Evolutionary conservation across 2,113 vertebrate species (phyloP).

Genomic region (Lepus americanus): DNA sequence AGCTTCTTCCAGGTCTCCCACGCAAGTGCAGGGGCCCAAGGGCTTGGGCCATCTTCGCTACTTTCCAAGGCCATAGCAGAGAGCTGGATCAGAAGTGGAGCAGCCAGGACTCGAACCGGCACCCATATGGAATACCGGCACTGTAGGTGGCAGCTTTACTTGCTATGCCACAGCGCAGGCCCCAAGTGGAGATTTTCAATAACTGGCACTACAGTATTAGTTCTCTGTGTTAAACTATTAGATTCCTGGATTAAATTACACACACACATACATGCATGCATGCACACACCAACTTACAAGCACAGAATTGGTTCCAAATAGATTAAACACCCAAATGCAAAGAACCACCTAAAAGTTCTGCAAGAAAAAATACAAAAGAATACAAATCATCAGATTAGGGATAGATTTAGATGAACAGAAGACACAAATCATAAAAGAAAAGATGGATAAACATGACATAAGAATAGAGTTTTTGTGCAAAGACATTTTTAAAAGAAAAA

Average conservation of each 20-base stretch:
- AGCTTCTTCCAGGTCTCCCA: too few species aligned
- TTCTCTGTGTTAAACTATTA: slow-evolving; percentile 8
- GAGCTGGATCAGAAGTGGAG: too few species aligned
- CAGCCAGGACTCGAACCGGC: too few species aligned
- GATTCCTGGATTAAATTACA: neutral
- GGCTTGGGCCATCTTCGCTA: too few species aligned
- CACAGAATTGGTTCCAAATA: neutral
- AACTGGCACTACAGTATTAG: neutral
- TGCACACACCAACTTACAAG: neutral
- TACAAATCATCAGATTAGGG: neutral
- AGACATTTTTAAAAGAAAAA: neutral
- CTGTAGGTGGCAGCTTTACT: neutral
- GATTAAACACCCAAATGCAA: neutral
- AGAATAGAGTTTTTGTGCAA: slow-evolving; percentile 9
- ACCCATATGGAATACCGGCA: too few species aligned
- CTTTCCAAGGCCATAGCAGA: too few species aligned
- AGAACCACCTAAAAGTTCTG: neutral
- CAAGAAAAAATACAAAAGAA: slow-evolving; percentile 2
- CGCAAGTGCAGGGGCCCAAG: too few species aligned
- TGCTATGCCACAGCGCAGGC: too few species aligned
- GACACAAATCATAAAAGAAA: neutral
- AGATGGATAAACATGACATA: neutral
- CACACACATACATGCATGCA: neutral
- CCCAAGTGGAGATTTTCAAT: neutral
- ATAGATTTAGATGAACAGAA: neutral